Evolutionary conservation across 2,113 vertebrate genomes (phyloP).

Genomic region (Egretta garzetta): DNA sequence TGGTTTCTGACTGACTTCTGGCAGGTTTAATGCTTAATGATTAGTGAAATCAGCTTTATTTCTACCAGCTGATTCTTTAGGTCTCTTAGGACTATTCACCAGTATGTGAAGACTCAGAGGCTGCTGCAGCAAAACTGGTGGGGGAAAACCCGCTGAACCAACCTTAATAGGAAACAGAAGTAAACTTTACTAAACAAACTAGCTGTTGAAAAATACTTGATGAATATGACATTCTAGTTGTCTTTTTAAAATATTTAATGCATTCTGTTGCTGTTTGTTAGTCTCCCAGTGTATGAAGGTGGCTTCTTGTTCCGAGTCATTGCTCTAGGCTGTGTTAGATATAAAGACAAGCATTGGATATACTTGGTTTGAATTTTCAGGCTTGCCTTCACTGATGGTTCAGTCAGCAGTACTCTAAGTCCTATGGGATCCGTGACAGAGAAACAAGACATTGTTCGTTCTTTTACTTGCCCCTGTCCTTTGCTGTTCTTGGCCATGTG

Average conservation of each 20-base stretch:
- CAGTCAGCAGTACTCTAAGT: background rate
- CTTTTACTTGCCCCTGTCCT: rapidly evolving
- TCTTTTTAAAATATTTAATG: background rate
- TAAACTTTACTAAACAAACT: background rate
- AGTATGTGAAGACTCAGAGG: background rate
- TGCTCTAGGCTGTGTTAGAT: background rate
- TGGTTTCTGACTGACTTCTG: background rate
- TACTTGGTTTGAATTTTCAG: background rate
- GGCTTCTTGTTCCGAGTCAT: background rate
- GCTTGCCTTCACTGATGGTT: background rate
- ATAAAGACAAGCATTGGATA: background rate
- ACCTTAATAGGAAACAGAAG: no score
- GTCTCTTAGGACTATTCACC: background rate
- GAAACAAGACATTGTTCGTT: background rate
- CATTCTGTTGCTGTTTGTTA: background rate
- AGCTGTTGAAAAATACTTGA: background rate
- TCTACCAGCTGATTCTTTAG: background rate
- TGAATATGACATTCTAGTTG: background rate
- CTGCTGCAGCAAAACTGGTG: background rate
- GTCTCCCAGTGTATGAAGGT: background rate
- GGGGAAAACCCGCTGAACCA: background rate
- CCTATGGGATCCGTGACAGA: background rate
- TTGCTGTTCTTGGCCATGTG: background rate
- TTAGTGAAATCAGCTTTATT: background rate
- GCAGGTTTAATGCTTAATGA: background rate